These are phyloP conservation scores for Micronycteris hirsuta DNA, from an alignment of 2,113 vertebrate species.

Conservation along the genomic window DNA sequence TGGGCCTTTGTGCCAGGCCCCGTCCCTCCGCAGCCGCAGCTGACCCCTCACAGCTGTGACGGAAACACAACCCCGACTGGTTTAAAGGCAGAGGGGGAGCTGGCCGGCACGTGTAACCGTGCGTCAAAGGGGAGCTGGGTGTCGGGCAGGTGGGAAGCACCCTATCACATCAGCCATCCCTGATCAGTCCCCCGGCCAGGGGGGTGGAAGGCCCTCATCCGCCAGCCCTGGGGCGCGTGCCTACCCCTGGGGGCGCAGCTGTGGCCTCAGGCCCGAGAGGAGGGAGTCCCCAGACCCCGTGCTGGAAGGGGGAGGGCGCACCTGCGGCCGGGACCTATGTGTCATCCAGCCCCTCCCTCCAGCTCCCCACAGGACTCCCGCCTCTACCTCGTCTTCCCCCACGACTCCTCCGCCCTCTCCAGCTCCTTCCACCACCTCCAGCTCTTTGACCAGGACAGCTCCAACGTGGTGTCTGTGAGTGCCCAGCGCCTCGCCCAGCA, in stretches of 20 bases:
- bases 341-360: neutral
- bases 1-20: neutral
- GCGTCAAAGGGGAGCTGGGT: neutral
- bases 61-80: too few species aligned
- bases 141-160: neutral
- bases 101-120: rapidly evolving
- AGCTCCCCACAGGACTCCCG: constrained; percentile 91
- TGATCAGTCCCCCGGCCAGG: neutral
- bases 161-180: rapidly evolving
- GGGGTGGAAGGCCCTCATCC: neutral
- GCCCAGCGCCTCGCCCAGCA: rapidly evolving
- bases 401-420: constrained; percentile 86
- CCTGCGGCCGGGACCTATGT: constrained; percentile 27
- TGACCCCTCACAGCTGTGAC: neutral
- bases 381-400: constrained; percentile 89
- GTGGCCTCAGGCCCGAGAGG: neutral
- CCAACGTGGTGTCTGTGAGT: constrained; percentile 89
- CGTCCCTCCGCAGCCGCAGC: too few species aligned
- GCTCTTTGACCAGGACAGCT: constrained; percentile 87
- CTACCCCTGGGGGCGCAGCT: neutral
- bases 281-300: rapidly evolving
- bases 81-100: neutral
- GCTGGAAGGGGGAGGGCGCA: neutral
- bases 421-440: constrained; percentile 91
- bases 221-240: neutral